Evolutionary conservation across 2,888 invertebrate genomes (phyloP).

Genomic region (Cephalotes varians): DNA sequence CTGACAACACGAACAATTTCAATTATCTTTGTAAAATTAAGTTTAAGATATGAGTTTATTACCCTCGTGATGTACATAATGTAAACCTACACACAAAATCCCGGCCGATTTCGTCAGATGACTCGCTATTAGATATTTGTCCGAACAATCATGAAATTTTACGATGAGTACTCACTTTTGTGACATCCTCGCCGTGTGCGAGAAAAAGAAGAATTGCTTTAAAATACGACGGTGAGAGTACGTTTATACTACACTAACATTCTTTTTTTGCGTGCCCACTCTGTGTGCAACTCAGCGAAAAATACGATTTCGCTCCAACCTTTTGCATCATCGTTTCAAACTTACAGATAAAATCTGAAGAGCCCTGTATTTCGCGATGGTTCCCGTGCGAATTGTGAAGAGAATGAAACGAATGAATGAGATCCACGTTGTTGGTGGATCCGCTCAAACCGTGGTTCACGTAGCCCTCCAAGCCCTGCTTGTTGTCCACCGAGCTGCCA

Average conservation of each 20-base stretch:
- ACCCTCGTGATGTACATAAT: neutral
- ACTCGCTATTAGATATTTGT: neutral
- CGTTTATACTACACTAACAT: neutral
- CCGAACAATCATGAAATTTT: neutral
- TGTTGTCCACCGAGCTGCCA: slow-evolving; percentile 69
- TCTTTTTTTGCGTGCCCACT: neutral
- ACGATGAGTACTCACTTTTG: slow-evolving; percentile 73
- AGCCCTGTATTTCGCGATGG: slow-evolving; percentile 87
- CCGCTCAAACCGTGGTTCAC: slow-evolving; percentile 80
- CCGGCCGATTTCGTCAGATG: neutral
- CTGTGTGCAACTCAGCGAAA: neutral
- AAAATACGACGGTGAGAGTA: neutral
- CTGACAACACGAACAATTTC: neutral
- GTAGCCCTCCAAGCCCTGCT: slow-evolving; percentile 75
- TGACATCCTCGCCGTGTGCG: slow-evolving; percentile 73
- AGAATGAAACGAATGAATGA: slow-evolving; percentile 71
- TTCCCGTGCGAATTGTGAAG: slow-evolving; percentile 77
- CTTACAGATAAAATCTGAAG: slow-evolving; percentile 88
- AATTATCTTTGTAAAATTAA: neutral
- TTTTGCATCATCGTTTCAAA: slow-evolving; percentile 59
- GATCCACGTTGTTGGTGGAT: slow-evolving; percentile 77
- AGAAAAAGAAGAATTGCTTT: slow-evolving; percentile 55
- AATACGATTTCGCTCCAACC: neutral
- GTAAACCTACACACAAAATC: neutral
- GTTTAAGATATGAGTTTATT: neutral